Base-by-base conservation (phyloP, 2,113 vertebrate species). In the Cercocebus atys region DNA sequence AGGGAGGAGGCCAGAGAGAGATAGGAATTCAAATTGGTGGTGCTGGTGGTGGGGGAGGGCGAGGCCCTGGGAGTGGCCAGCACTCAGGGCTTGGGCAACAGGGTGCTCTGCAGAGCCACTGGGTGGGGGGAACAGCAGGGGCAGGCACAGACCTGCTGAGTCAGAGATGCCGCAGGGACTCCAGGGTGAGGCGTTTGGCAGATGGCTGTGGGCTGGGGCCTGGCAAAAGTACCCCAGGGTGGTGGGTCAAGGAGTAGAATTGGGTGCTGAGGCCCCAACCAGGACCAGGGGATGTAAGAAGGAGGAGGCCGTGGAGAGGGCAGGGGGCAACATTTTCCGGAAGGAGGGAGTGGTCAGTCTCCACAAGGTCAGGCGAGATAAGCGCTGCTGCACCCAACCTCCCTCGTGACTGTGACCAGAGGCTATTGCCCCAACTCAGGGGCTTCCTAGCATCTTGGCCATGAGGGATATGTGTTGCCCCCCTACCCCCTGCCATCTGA, bases 281-380 rank as follows among this genome's bases (percentile, higher is more conserved):
- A 50, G 43, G 18, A 64, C 76, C 88, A 35, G 4, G n/a, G 80
- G 70, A 94, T 94, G 92, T 95, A 76, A 95, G 83, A 87, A 96
- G 87, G 87, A 97, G 92, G 92, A 96, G 84, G 80, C 88, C 92
- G 84, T 64, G 4, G 50, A 92, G 70, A 95, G 87, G 90, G 90
- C 66, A 96, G 92, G 88, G 92, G 97, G 92, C 82, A 92, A 76
- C 75, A 13, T 85, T 97, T 97, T 97, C 92, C 94, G 97, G 97
- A 95, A 93, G 90, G 76, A 98, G 96, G 97, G 98, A 96, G 97
- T 97, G 97, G 97, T 96, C 96, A 96, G 87, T 76, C 40, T 79
- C 79, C 94, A 96, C 97, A 95, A 97, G 98, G 98, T 97, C 96
- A 94, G 90, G 45, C 80, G 23, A 98, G 98, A 98, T 98, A 98